phyloP scores from a whole-genome alignment of 1,140 invertebrate species.

The Tetramorium parvispinum region DNA sequence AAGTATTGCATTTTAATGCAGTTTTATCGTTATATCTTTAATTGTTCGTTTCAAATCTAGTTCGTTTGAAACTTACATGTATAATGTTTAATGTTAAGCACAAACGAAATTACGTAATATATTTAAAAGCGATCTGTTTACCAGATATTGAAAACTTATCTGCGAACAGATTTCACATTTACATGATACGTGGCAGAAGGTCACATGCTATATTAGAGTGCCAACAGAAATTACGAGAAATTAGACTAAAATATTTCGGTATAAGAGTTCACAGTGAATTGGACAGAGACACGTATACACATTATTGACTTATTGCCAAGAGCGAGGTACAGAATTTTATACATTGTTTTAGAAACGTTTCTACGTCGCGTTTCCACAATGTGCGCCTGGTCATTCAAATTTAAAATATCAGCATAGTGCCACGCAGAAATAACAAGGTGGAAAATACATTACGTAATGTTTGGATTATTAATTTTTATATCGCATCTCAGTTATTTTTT shows the following conservation, averaged over 20 bases:
- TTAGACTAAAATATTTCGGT: slow-evolving; percentile 70
- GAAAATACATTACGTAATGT: neutral
- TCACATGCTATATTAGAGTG: slow-evolving; percentile 58
- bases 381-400: slow-evolving; percentile 23
- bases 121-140: neutral
- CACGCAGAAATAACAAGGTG: slow-evolving; percentile 36
- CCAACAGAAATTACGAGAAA: slow-evolving; percentile 69
- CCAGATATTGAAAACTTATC: neutral
- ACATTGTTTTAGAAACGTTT: slow-evolving; percentile 27
- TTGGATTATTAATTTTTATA: slow-evolving; percentile 26
- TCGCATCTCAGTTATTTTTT: neutral
- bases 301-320: slow-evolving; percentile 71
- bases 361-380: neutral
- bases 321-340: neutral
- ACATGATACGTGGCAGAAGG: slow-evolving; percentile 52
- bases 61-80: neutral
- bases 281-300: slow-evolving; percentile 3
- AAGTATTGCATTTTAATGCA: neutral
- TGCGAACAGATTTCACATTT: slow-evolving; percentile 41
- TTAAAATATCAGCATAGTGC: slow-evolving; percentile 14
- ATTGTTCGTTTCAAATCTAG: neutral
- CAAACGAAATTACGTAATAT: neutral
- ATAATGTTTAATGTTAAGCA: neutral
- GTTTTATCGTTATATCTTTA: neutral
- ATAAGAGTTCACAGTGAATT: slow-evolving; percentile 29